Conservation (phyloP, 2,888 invertebrate species). For the Polymixis lichenea region DNA sequence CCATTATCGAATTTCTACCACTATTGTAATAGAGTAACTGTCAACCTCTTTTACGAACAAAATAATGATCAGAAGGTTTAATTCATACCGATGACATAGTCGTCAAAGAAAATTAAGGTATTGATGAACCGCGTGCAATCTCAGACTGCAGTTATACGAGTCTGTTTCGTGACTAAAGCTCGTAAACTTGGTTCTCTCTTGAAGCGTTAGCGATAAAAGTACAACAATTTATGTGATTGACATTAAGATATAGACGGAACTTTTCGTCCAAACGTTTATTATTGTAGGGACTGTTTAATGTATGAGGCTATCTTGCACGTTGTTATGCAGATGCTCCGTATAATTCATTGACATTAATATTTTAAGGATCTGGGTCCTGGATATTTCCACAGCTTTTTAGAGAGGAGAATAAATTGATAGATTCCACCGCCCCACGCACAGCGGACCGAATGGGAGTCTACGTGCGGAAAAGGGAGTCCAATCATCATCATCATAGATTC, state of each 20-base stretch:
- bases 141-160: slow-evolving; percentile 30
- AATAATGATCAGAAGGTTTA: slow-evolving; percentile 25
- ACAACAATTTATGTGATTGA: slow-evolving; percentile 48
- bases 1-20: slow-evolving; percentile 36
- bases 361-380: not conserved
- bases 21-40: slow-evolving; percentile 23
- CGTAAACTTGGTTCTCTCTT: slow-evolving; percentile 36
- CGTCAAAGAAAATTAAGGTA: slow-evolving; percentile 10
- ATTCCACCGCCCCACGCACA: too few species aligned
- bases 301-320: not conserved
- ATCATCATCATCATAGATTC: too few species aligned
- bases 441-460: too few species aligned
- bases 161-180: slow-evolving; percentile 41
- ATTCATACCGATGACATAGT: not conserved
- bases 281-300: slow-evolving; percentile 15
- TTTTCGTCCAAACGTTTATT: slow-evolving; percentile 16
- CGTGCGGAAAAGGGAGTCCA: too few species aligned
- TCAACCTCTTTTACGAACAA: not conserved
- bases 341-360: not conserved
- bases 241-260: slow-evolving; percentile 37
- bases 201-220: slow-evolving; percentile 37
- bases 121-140: slow-evolving; percentile 24
- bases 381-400: not conserved
- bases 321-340: not conserved
- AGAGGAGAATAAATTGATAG: not conserved